Evolutionary conservation across 1,140 invertebrate species (phyloP), one percentile per base, ranked within the genome.

Genomic region (Hydropsyche tenuis): DNA sequence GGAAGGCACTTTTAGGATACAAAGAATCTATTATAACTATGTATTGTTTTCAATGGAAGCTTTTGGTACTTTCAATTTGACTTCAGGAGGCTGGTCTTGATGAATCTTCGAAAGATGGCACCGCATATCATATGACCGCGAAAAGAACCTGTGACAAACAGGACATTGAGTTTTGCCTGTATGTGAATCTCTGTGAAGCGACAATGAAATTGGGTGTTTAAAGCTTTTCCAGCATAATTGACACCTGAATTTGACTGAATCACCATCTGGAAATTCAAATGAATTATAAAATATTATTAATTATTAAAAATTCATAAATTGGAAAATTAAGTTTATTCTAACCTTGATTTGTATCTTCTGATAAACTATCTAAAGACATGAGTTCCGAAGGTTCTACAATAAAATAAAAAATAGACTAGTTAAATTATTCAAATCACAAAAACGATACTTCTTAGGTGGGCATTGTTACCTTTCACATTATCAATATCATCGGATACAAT

Each of bases 131-230:
- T 90, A 89, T 75, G 86, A 89, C 64, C 88, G 82, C 79, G 87
- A 89, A 79, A 90, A 88, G 66, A 88, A 88, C 68, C 87, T 84
- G 42, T 86, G 85, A 75, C 88, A 90, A 73, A 89, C 86, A 23
- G 87, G 87, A 73, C 88, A 90, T 78, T 86, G 86, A 7, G 89
- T 92, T 82, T 92, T 90, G 42, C 92, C 92, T 64, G 90, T 90
- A 80, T 93, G 92, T 73, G 90, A 89, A 80, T 92, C 87, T 80
- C 91, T 91, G 80, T 93, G 92, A 6, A 92, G 88, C 69, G 90
- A 89, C 53, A 93, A 84, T 46, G 91, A 92, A 78, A 90, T 91
- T 68, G 90, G 90, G 78, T 92, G 90, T 76, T 91, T 92, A 81
- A 93, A 93, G 60, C 89, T 88, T 85, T 93, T 92, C 78, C 88